Base-by-base conservation (phyloP, 92 coral and sea anemone genomes). In the Zoanthus gigantus region DNA sequence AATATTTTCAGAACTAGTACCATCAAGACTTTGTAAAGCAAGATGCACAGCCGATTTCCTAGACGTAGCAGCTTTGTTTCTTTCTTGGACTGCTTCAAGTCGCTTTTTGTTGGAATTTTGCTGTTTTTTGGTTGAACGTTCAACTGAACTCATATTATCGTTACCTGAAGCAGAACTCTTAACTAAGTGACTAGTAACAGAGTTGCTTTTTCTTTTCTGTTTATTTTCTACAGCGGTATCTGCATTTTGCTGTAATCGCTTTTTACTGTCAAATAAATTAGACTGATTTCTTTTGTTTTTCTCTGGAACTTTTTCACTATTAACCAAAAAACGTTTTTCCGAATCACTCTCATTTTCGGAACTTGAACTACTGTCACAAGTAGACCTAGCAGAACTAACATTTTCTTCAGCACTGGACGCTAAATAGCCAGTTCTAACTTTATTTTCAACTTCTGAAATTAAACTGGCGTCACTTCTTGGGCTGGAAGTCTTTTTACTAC, bases 21-120 rank as follows among this genome's bases (percentile, higher is more conserved):
- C 17, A 76, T 95, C 98, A 31, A 97, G 73, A 75, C 88, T 93
- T 61, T 91, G 93, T 74, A 97, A 76, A 9, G 99, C 99, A 45
- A 89, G 87, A 32, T 91, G 92, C 34, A 97, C 90, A 67, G 90
- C 7, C 54, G 86, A 79, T 79, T 90, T 96, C 74, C 90, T 94
- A 7, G 88, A 90, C 16, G 44, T 71, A 4, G 88, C 71, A 29
- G 58, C 78, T 15, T 90, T 88, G 68, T 86, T 88, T 79, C 89
- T 91, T 78, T 88, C 95, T 72, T 91, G 69, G 60, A 95, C 79
- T 17, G 98, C 95, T 82, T 89, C 91, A 8, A 97, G 97, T 88
- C 99, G 90, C 77, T 82, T 87, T 45, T 90, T 93, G 74, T 97
- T 95, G 23, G 99, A 97, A 4, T 78, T 69, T 9, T 83, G 83